Base-by-base conservation (phyloP, 2,888 invertebrate species). In the Willowsia nigromaculata region DNA sequence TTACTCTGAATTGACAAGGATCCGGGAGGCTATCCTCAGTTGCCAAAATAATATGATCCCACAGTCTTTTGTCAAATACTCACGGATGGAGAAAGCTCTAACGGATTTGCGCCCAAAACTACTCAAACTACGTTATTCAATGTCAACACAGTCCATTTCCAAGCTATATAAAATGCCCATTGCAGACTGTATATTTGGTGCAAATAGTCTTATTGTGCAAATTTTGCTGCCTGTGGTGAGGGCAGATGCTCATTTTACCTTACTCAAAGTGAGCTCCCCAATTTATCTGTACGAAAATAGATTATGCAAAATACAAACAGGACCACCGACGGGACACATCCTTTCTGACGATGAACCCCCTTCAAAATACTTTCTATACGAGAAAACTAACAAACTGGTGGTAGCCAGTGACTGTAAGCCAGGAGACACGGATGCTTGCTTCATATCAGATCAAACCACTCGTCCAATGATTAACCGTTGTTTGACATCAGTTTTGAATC, bases 31-130 rank as follows among this genome's bases (percentile, higher is more conserved):
- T 2, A 71, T 90, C n/a, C 37, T 90, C 13, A 89, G 89, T 27
- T 92, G 92, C 62, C 90, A 90, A 33, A 90, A 90, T 47, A 80
- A 90, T 50, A 30, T 87, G n/a, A 90, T 92, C 3, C 92, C 92
- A 1, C 68, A 84, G 13, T 91, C 91, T 13, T 82, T 92, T 15
- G 11, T 92, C 1, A 90, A 90, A 43, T 47, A 82, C 11, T 50
- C 88, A 11, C 65, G 90, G 43, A 25, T 92, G 18, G 92, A 92
- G 27, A 90, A 85, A 37, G 89, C 90, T 0, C 50, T 92, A 15
- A 15, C 53, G n/a, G 89, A 84, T 2, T 40, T 92, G 22, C 43
- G 83, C 43, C 62, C 59, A 9, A 89, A 90, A 62, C 56, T 92
- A 0, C 3, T 85, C 11, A 43, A 88, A 25, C 74, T 68, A 7